Evolutionary conservation across 2,113 vertebrate genomes (phyloP).

Genomic region (Cyprinus carpio): DNA sequence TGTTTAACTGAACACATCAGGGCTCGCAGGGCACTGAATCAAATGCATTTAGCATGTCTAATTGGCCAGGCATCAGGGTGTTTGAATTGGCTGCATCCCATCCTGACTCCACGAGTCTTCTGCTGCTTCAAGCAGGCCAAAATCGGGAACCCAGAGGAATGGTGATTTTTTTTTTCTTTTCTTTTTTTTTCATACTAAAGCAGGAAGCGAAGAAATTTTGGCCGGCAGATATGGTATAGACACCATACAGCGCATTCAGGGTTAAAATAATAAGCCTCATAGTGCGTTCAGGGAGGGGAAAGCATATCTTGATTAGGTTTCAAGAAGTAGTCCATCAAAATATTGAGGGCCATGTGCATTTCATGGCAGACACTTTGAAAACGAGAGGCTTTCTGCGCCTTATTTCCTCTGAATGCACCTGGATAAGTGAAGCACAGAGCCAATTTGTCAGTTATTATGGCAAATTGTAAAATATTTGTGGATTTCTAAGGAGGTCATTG

Average conservation of each 20-base stretch:
- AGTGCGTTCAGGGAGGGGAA: slow-evolving; percentile 26
- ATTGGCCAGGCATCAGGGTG: slow-evolving; percentile 74
- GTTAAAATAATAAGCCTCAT: slow-evolving; percentile 51
- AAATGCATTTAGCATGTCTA: slow-evolving; percentile 76
- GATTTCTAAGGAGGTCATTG: slow-evolving; percentile 21
- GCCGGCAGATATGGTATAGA: slow-evolving; percentile 31
- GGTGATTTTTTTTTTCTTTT: slow-evolving; percentile 20
- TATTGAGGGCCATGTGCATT: slow-evolving; percentile 15
- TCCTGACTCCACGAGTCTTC: slow-evolving; percentile 53
- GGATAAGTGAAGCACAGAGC: neutral
- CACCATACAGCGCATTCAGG: slow-evolving; percentile 45
- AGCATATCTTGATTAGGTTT: slow-evolving; percentile 48
- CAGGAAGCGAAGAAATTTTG: slow-evolving; percentile 50
- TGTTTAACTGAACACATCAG: slow-evolving; percentile 71
- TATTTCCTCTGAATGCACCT: slow-evolving; percentile 43
- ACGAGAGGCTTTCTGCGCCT: slow-evolving; percentile 30
- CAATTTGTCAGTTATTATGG: slow-evolving; percentile 29
- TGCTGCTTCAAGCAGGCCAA: slow-evolving; percentile 32
- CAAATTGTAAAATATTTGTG: slow-evolving; percentile 41
- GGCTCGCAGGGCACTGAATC: slow-evolving; percentile 69
- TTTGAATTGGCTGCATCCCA: slow-evolving; percentile 72
- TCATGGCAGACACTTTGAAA: slow-evolving; percentile 36
- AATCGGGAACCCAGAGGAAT: slow-evolving; percentile 52
- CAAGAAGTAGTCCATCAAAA: slow-evolving; percentile 50
- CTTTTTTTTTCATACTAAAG: slow-evolving; percentile 42